Evolutionary conservation across 2,888 invertebrate species (phyloP), one percentile per base, ranked within the genome.

Genomic region (Tridacna crocea): DNA sequence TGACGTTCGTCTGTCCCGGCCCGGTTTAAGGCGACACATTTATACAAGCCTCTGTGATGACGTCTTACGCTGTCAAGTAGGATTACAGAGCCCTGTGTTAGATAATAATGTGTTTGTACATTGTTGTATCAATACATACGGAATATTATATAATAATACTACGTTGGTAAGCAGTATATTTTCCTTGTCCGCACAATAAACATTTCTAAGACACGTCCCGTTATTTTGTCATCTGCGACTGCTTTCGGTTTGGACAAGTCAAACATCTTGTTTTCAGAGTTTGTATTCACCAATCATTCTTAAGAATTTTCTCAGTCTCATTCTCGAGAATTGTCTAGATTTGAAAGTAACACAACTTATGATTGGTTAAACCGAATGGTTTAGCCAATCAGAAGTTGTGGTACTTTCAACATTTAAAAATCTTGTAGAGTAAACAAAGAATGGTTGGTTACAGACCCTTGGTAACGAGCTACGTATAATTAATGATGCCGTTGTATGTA

Each of bases 41-140:
- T 91, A 82, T 92, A 92, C 15, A 85, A 82, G 4, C 92, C 92
- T 63, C 88, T 83, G 75, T 92, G 84, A 27, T 88, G 84, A 24
- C 88, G 82, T 12, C 76, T 68, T 15, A 88, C 87, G 13, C 47
- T 47, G 1, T 79, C 75, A 36, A 92, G 87, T 6, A 77, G 58
- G 47, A 92, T 77, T 3, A 72, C 48, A 27, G 87, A 85, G 0
- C 88, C 83, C 91, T 91, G 83, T 36, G 36, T 36, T 61, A 87
- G 82, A 70, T 51, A 70, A 61, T 36, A 48, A 60, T 2, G 22
- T 10, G 72, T n/a, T 19, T n/a, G n/a, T n/a, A 4, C 11, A 17
- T 51, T 13, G 51, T 51, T 19, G 55, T 55, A 55, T 17, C 2
- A 55, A n/a, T 11, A 51, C 13, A 51, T 13, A 17, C 51, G 51